phyloP scores from a whole-genome alignment of 2,113 vertebrate genomes.

The Caracal caracal region DNA sequence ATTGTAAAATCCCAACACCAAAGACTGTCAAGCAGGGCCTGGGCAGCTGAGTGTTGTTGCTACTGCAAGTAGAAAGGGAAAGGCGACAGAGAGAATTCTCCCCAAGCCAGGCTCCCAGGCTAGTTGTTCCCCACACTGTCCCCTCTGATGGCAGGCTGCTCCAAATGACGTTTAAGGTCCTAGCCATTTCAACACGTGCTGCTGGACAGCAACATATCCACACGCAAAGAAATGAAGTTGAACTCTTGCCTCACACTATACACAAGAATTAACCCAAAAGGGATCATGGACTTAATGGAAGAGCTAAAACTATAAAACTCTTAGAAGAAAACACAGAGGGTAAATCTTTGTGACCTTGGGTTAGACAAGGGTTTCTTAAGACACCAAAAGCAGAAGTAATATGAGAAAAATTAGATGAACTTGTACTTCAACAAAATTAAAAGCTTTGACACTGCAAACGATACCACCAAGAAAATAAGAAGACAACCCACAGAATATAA shows the following conservation, averaged over 20 bases:
- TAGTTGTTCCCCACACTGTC: too few relatives aligned
- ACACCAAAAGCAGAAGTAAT: not conserved
- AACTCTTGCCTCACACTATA: not conserved
- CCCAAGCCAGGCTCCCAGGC: not conserved
- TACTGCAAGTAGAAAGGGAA: not conserved
- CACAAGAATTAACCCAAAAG: constrained; percentile 33
- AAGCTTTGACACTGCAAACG: not conserved
- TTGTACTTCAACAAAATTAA: constrained; percentile 10
- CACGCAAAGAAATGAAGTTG: not conserved
- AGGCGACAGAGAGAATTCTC: not conserved
- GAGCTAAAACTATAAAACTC: not conserved
- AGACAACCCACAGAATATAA: not conserved
- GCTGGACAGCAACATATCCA: not conserved
- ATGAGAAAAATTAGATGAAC: not conserved
- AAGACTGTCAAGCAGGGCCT: not conserved
- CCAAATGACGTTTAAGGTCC: not conserved
- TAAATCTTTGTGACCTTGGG: not conserved
- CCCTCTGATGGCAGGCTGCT: not conserved
- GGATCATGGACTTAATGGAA: not conserved
- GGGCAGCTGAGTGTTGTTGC: not conserved
- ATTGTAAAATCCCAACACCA: constrained; percentile 14
- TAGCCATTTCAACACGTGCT: not conserved
- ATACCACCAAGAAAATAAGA: constrained; percentile 29
- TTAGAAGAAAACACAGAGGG: not conserved
- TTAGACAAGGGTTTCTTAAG: not conserved